Evolutionary conservation across 2,888 invertebrate genomes (phyloP).

Genomic region (Plebejus argus): DNA sequence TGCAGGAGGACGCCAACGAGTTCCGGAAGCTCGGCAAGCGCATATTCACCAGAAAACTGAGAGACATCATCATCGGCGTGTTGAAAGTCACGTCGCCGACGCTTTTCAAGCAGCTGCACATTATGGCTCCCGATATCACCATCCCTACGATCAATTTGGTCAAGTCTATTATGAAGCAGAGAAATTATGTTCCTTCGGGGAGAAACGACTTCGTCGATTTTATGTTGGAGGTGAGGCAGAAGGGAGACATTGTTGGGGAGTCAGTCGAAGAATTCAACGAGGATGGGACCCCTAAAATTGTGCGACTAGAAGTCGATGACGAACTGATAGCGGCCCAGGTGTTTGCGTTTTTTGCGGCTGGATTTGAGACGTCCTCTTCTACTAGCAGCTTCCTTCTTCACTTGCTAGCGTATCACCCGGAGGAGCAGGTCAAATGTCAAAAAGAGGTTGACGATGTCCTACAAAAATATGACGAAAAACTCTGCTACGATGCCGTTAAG

Average conservation of each 20-base stretch:
- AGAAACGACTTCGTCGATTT: conserved; percentile 55
- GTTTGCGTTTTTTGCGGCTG: conserved; percentile 66
- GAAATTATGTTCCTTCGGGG: conserved; percentile 55
- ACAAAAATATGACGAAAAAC: conserved; percentile 53
- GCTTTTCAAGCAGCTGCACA: conserved; percentile 44
- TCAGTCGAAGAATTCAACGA: conserved; percentile 54
- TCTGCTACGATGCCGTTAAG: conserved; percentile 58
- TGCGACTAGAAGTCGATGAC: conserved; percentile 55
- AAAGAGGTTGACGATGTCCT: conserved; percentile 62
- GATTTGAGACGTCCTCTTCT: conserved; percentile 72
- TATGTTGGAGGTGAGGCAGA: conserved; percentile 50
- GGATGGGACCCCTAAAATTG: conserved; percentile 53
- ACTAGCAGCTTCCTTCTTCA: conserved; percentile 64
- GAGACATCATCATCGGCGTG: conserved; percentile 55
- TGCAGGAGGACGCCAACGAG: conserved; percentile 63
- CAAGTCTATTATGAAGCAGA: conserved; percentile 51
- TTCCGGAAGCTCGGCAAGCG: conserved; percentile 65
- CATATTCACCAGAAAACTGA: conserved; percentile 59
- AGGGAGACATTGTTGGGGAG: conserved; percentile 57
- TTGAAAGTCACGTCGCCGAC: conserved; percentile 53
- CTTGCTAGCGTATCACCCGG: conserved; percentile 62
- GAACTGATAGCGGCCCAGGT: conserved; percentile 58
- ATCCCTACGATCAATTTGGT: conserved; percentile 48
- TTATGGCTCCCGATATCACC: conserved; percentile 44
- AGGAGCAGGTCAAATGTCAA: conserved; percentile 59